Conservation (phyloP, 2,797 vertebrate species). For the Crotalus adamanteus region DNA sequence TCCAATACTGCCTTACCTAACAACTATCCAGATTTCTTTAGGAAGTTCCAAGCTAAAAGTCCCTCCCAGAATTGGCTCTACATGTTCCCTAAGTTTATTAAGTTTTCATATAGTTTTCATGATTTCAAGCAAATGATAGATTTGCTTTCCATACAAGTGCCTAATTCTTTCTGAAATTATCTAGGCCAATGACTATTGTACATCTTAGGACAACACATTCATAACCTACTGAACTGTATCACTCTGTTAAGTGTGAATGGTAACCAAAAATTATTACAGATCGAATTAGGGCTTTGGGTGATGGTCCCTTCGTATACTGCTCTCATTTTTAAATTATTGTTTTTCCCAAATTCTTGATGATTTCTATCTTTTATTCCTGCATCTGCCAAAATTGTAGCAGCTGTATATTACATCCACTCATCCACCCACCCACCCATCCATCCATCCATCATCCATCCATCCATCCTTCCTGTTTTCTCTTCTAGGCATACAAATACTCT, state of each 20-base stretch:
- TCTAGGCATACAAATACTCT: neutral
- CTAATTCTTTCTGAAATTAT: neutral
- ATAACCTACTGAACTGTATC: too few relatives aligned
- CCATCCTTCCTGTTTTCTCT: neutral
- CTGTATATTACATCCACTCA: neutral
- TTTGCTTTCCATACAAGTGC: neutral
- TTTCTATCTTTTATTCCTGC: neutral
- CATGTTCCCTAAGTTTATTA: neutral
- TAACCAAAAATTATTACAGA: neutral
- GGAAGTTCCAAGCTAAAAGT: neutral
- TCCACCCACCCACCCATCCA: neutral
- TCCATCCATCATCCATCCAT: too few relatives aligned
- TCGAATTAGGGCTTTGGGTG: neutral
- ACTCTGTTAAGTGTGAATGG: neutral
- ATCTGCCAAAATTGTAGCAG: neutral
- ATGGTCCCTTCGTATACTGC: neutral
- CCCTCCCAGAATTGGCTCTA: neutral
- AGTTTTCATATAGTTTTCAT: neutral
- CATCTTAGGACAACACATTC: neutral
- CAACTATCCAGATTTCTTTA: neutral
- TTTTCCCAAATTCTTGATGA: neutral
- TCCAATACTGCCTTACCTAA: neutral
- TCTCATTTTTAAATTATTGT: neutral
- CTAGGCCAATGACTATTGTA: neutral
- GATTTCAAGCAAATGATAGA: neutral